phyloP scores from a whole-genome alignment of 2,888 invertebrate species.

The Acanthococcus lagerstroemiae region DNA sequence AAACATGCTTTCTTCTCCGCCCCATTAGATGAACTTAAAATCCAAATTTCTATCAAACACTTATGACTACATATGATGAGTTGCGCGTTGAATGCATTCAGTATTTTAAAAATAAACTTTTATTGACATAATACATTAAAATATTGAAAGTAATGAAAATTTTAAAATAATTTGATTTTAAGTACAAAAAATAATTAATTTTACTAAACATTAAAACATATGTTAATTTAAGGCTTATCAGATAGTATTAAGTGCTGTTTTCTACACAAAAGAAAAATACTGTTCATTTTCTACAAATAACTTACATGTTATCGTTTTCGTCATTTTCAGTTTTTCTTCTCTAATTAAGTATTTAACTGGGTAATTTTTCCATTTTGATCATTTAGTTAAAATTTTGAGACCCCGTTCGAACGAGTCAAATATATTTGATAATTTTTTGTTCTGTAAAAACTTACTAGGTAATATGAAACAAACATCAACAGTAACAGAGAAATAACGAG shows the following conservation, averaged over 20 bases:
- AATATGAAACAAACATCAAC: no score
- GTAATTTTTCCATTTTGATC: background rate
- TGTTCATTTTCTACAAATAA: background rate
- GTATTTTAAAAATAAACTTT: conserved; percentile 14
- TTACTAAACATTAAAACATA: conserved; percentile 18
- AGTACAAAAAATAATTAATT: conserved; percentile 24
- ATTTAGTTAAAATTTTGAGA: background rate
- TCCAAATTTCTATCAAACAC: no score
- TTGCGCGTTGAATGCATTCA: no score
- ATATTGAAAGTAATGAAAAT: conserved; percentile 30
- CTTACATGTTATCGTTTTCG: background rate
- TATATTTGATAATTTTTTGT: background rate
- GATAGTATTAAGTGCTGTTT: conserved; percentile 25
- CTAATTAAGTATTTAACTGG: background rate
- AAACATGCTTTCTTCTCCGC: no score
- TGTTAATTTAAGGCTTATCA: conserved; percentile 10
- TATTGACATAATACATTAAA: conserved; percentile 23
- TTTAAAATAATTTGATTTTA: conserved; percentile 27
- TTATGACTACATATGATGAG: no score
- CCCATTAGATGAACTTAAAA: no score
- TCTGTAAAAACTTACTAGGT: no score
- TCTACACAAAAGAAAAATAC: background rate
- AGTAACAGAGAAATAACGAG: no score
- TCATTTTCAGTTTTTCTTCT: background rate
- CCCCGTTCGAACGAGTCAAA: no score